A percentile compares a stretch with the other conserved stretches of the same genome.
phyloP scores from a whole-genome alignment of 2,113 vertebrate species.

The Myotis lucifugus region DNA sequence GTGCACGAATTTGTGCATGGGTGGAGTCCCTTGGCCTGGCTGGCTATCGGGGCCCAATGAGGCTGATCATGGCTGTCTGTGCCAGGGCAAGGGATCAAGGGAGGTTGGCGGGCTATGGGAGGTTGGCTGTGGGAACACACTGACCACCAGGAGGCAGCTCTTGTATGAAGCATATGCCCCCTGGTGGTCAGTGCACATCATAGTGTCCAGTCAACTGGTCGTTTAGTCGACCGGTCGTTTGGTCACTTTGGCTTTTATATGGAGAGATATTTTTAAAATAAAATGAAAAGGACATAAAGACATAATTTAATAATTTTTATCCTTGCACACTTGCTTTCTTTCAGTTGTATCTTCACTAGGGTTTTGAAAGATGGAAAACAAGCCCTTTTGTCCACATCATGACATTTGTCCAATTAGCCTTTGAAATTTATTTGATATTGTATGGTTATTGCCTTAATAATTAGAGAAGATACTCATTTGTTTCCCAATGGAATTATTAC shows the following conservation, averaged over 20 bases:
- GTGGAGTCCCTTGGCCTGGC: too few relatives aligned
- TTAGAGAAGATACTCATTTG: slow-evolving; percentile 40
- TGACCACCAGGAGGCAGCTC: too few relatives aligned
- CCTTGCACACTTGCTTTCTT: background rate
- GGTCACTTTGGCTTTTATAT: too few relatives aligned
- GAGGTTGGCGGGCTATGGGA: too few relatives aligned
- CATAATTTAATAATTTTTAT: background rate
- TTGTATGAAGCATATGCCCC: too few relatives aligned
- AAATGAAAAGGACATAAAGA: background rate
- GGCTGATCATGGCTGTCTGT: fast-evolving
- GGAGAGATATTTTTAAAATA: background rate
- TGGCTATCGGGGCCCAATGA: too few relatives aligned
- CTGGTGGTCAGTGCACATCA: too few relatives aligned
- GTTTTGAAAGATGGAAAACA: background rate
- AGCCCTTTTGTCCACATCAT: background rate
- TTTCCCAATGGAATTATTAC: background rate
- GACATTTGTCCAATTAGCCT: background rate
- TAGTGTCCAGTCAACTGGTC: too few relatives aligned
- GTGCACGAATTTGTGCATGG: too few relatives aligned
- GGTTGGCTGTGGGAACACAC: too few relatives aligned
- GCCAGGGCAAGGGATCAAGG: too few relatives aligned
- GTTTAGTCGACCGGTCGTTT: too few relatives aligned
- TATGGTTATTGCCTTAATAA: background rate
- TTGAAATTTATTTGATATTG: background rate
- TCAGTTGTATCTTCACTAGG: background rate